A percentile compares a stretch with the other conserved stretches of the same genome.
These are phyloP conservation scores for Crocidura indochinensis DNA, from an alignment of 2,797 vertebrate species.

Conservation along the genomic window DNA sequence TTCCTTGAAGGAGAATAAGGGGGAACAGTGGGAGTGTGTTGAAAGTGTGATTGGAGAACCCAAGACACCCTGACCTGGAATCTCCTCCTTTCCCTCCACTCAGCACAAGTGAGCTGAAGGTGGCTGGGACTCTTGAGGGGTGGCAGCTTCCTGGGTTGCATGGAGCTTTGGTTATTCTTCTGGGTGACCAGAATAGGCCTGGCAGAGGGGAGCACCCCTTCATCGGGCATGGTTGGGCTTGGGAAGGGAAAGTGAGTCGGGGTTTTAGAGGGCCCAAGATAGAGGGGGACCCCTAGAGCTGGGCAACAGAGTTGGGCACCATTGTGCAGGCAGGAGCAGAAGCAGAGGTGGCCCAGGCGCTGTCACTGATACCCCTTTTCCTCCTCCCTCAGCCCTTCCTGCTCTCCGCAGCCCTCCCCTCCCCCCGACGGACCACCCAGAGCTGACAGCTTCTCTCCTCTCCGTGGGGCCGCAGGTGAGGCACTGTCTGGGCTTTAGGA, in stretches of 20 bases:
- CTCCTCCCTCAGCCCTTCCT: conserved; percentile 76
- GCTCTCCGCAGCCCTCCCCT: conserved; percentile 76
- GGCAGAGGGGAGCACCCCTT: no score
- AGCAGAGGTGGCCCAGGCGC: background rate
- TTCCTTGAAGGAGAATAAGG: background rate
- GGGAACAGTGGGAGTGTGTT: background rate
- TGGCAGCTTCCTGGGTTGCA: background rate
- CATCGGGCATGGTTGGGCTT: no score
- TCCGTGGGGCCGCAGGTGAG: conserved; percentile 84
- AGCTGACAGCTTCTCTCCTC: conserved; percentile 80
- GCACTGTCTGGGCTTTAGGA: background rate
- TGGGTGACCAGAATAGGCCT: background rate
- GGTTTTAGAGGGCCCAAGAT: background rate
- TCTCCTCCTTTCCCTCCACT: background rate
- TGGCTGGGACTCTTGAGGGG: background rate
- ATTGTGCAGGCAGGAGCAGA: background rate
- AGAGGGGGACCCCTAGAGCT: background rate
- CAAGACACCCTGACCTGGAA: background rate
- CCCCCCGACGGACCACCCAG: conserved; percentile 81
- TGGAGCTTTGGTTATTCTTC: background rate
- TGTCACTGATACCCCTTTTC: conserved; percentile 70
- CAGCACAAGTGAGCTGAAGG: background rate
- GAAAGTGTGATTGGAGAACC: background rate
- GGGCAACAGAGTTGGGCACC: background rate
- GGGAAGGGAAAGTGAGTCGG: no score